Evolutionary conservation across 2,113 vertebrate species (phyloP), one percentile per base, ranked within the genome.

Genomic region (Garra rufa): DNA sequence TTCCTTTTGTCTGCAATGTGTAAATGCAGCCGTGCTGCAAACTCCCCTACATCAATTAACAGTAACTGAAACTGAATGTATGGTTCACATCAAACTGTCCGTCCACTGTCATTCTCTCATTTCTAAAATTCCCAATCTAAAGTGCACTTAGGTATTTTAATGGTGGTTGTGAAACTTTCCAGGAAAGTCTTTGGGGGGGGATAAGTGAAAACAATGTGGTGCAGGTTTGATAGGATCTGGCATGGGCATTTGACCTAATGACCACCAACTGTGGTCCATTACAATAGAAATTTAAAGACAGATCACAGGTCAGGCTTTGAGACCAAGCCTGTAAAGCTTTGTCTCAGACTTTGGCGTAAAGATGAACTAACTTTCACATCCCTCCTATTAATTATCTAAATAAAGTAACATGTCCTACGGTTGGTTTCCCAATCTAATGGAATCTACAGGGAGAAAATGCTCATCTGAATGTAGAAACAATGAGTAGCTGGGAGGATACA

Each of bases 351-450:
- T 52, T n/a, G 48, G 48, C 28, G 5, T 55, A 52, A 30, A 30
- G 26, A 30, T 50, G 14, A 76, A 30, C 74, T 50, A 50, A 76
- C 24, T 34, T 76, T 76, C 26, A 76, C 46, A 30, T 76, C 30
- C n/a, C 30, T 92, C 92, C 90, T 87, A 76, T 57, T n/a, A 77
- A 19, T 55, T 77, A 41, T 30, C 24, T 74, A 26, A 44, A 73
- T 73, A 55, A 76, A 38, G 46, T n/a, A 77, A 57, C 50, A 38
- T 41, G 28, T 38, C 30, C 48, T 77, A 38, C 6, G 15, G 30
- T 57, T 15, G 75, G 17, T n/a, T 34, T 77, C 75, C 17, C 28
- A 77, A 41, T 77, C 50, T 55, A 77, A 34, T 77, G 75, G 15
- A 74, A 46, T 46, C 70, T 74, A 46, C 70, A 26, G n/a, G 43